A percentile compares a stretch with the other conserved stretches of the same genome.
These are phyloP conservation scores for Monochamus alternatus DNA, from an alignment of 2,888 invertebrate species.

Conservation along the genomic window DNA sequence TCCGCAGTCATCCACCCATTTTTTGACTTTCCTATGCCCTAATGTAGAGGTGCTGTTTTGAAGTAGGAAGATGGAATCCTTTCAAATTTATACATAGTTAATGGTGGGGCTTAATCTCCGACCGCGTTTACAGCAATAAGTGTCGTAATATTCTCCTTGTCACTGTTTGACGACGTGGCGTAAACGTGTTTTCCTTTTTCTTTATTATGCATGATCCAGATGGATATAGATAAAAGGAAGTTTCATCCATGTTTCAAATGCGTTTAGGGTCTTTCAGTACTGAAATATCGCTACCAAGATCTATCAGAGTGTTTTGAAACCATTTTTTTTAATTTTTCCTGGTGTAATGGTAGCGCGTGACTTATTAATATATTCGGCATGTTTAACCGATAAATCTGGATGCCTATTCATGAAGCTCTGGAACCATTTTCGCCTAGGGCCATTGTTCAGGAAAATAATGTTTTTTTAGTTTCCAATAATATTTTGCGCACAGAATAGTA, in stretches of 20 bases:
- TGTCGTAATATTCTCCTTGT: slow-evolving; percentile 29
- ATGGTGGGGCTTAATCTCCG: slow-evolving; percentile 9
- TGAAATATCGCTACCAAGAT: neutral
- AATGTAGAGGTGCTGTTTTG: neutral
- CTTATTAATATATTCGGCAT: slow-evolving; percentile 6
- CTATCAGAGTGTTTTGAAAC: neutral
- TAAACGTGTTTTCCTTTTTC: slow-evolving; percentile 23
- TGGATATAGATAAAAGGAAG: slow-evolving; percentile 24
- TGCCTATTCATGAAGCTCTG: slow-evolving; percentile 1
- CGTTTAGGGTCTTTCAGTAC: neutral
- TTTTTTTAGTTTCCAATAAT: neutral
- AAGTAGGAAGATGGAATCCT: neutral
- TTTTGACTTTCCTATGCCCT: neutral
- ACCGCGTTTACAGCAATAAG: slow-evolving; percentile 21
- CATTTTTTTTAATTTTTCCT: neutral
- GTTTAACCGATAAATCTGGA: neutral
- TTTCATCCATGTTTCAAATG: slow-evolving; percentile 31
- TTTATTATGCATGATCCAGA: slow-evolving; percentile 3
- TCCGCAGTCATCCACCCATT: slow-evolving; percentile 13
- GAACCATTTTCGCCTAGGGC: slow-evolving; percentile 1
- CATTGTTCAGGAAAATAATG: neutral
- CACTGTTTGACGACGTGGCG: slow-evolving; percentile 18
- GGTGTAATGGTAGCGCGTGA: neutral
- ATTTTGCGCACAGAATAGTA: slow-evolving; percentile 11
- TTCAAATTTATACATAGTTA: neutral